Evolutionary conservation across 2,888 invertebrate species (phyloP).

Genomic region (Arge pagana): DNA sequence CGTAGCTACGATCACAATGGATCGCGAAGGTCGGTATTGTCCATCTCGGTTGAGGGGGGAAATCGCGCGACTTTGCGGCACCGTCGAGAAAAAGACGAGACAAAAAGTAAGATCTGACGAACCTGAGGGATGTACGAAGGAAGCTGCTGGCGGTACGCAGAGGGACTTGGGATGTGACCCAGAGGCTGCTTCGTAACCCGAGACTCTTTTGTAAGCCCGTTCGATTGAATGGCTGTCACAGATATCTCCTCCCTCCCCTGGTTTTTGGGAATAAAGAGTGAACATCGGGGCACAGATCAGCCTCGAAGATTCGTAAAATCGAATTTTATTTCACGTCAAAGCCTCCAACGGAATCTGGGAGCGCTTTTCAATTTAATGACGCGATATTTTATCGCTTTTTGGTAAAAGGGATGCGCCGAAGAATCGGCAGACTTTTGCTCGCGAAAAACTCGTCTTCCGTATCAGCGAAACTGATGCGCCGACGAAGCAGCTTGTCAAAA

Average conservation of each 20-base stretch:
- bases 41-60: too few relatives aligned
- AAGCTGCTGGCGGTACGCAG: not conserved
- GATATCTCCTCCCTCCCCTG: slow-evolving; percentile 10
- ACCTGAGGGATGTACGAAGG: not conserved
- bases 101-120: not conserved
- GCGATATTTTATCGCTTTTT: too few relatives aligned
- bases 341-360: too few relatives aligned
- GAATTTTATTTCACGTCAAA: slow-evolving; percentile 5
- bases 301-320: slow-evolving; percentile 7
- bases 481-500: too few relatives aligned
- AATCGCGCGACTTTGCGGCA: not conserved
- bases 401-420: too few relatives aligned
- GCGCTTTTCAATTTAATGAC: too few relatives aligned
- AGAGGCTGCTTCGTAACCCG: not conserved
- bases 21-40: not conserved
- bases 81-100: not conserved
- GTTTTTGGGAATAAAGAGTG: slow-evolving; percentile 6
- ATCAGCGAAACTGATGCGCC: too few relatives aligned
- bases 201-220: slow-evolving; percentile 8
- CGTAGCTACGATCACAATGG: slow-evolving; percentile 3
- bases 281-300: slow-evolving; percentile 4
- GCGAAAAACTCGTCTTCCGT: too few relatives aligned
- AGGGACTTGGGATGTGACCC: slow-evolving; percentile 10
- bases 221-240: slow-evolving; percentile 10
- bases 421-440: too few relatives aligned